phyloP scores from a whole-genome alignment of 2,888 invertebrate genomes.

The Polydrusus tereticollis region DNA sequence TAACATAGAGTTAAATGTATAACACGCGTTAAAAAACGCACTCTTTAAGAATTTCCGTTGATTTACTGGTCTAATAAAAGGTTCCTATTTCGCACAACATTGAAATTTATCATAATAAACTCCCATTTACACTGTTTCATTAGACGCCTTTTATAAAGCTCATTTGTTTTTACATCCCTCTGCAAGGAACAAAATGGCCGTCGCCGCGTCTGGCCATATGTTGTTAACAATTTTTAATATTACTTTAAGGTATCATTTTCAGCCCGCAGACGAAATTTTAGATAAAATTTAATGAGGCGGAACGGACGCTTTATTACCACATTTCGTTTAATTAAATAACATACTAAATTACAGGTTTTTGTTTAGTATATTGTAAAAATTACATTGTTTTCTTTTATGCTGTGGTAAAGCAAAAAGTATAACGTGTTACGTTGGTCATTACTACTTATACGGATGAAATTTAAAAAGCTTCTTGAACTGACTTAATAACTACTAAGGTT shows the following conservation, averaged over 20 bases:
- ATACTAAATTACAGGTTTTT: background rate
- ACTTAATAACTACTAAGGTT: too few species aligned
- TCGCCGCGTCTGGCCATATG: conserved; percentile 37
- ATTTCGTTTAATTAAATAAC: conserved; percentile 9
- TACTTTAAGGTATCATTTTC: conserved; percentile 39
- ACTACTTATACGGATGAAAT: too few species aligned
- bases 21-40: too few species aligned
- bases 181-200: conserved; percentile 21
- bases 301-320: conserved; percentile 5
- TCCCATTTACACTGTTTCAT: conserved; percentile 6
- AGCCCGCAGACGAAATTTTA: conserved; percentile 30
- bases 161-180: conserved; percentile 39
- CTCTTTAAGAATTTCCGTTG: too few species aligned
- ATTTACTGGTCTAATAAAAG: too few species aligned
- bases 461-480: too few species aligned
- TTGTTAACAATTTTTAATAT: conserved; percentile 46
- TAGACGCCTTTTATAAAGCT: conserved; percentile 10
- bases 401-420: too few species aligned
- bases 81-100: conserved; percentile 3
- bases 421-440: too few species aligned
- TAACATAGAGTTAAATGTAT: too few species aligned
- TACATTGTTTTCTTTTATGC: background rate
- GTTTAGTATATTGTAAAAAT: background rate
- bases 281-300: conserved; percentile 39
- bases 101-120: conserved; percentile 19